Base-by-base conservation (phyloP, 2,888 invertebrate genomes). In the Ectropis crepuscularia region DNA sequence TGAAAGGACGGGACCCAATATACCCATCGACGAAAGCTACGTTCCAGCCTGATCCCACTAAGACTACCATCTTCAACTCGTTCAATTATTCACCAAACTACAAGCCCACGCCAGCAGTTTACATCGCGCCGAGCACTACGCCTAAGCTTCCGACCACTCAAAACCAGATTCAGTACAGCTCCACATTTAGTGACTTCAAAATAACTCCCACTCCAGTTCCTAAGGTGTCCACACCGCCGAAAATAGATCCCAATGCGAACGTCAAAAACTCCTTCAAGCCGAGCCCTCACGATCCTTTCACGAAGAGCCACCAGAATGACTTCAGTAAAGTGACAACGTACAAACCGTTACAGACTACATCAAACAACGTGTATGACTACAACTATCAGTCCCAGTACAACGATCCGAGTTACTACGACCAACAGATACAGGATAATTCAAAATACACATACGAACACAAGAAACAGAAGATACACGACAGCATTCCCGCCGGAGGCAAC, bases 1-100 rank as follows among this genome's bases (percentile, higher is more conserved):
- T 93, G 9, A 94, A 94, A 80, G 91, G 91, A 67, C 85, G 93
- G 73, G 89, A 94, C 71, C 92, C 93, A 70, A 77, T 83, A 46
- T 88, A 81, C 76, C 84, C 84, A 55, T 75, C 83, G 16, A 86
- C 90, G 51, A 90, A 90, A 79, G 89, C 85, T 10, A 90, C 86
- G 53, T 94, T 81, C 78, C 77, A 85, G 68, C 90, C 87, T 43
- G 88, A 80, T 68, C 86, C 85, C 63, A 90, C 90, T 10, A 90
- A 89, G 69, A 89, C 91, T 67, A 86, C 89, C 28, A 75, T 90
- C 58, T 88, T 89, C 70, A 88, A 89, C 75, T 86, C 91, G 0
- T 91, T 87, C 73, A 88, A 83, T 68, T 88, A 85, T 71, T 79
- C 86, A 7, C 88, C 91, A 0, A 83, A 84, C 62, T 86, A 82